Percentiles rank a stretch among this genome's conserved stretches.
Evolutionary conservation across 2,797 vertebrate genomes (phyloP).

Genomic region (Balearica regulorum): DNA sequence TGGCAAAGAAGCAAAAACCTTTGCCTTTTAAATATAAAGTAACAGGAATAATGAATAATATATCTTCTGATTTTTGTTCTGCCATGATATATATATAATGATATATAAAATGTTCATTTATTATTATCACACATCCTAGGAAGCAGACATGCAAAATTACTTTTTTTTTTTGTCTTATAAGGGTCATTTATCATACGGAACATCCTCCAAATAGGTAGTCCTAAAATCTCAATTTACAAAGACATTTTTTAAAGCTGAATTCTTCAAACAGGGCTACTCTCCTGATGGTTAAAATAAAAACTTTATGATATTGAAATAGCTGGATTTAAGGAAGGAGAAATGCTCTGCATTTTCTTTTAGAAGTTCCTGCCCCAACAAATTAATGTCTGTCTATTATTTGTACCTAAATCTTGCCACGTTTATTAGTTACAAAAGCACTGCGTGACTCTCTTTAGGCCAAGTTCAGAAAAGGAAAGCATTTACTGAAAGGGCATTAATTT

Average conservation of each 20-base stretch:
- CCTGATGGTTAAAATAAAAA: constrained; percentile 54
- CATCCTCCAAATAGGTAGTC: constrained; percentile 60
- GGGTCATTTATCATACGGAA: constrained; percentile 46
- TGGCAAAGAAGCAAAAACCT: constrained; percentile 64
- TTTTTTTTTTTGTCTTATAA: constrained; percentile 46
- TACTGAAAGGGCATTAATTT: constrained; percentile 18
- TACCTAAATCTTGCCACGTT: background rate
- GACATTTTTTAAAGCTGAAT: constrained; percentile 60
- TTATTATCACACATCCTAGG: constrained; percentile 62
- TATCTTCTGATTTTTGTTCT: constrained; percentile 64
- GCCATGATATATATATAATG: constrained; percentile 63
- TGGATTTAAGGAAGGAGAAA: background rate
- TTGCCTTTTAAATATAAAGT: constrained; percentile 71
- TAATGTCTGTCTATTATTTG: background rate
- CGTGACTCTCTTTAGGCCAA: background rate
- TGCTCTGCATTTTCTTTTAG: background rate
- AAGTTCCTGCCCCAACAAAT: background rate
- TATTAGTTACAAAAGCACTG: background rate
- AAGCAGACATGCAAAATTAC: constrained; percentile 71
- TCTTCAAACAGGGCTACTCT: constrained; percentile 35
- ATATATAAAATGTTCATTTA: constrained; percentile 72
- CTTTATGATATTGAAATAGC: constrained; percentile 51
- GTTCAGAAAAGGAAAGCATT: background rate
- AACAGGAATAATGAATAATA: constrained; percentile 71
- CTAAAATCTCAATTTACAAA: constrained; percentile 67